These are phyloP conservation scores for Illadopsis cleaveri DNA, from an alignment of 2,113 vertebrate species.

Conservation along the genomic window DNA sequence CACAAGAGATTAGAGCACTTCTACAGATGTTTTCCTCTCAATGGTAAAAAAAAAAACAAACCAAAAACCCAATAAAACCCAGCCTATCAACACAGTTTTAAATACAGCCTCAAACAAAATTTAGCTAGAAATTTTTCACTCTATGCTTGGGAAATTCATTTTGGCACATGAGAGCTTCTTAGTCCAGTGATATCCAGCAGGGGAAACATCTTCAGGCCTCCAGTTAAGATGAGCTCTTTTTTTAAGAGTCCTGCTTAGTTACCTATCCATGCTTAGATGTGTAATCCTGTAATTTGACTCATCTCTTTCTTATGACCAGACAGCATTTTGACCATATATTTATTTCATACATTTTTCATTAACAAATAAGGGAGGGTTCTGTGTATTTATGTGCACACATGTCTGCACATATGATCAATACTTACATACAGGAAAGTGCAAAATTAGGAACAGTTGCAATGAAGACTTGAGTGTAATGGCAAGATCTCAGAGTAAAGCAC, in stretches of 20 bases:
- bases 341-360: background rate
- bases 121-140: background rate
- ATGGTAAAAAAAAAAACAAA: background rate
- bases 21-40: background rate
- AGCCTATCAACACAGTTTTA: background rate
- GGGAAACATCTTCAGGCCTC: background rate
- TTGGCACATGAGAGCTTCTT: background rate
- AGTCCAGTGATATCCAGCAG: background rate
- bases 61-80: background rate
- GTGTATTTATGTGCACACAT: background rate
- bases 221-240: background rate
- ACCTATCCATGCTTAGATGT: background rate
- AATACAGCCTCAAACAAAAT: background rate
- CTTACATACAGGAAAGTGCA: fast-evolving
- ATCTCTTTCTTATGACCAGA: background rate
- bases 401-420: background rate
- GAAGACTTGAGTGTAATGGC: background rate
- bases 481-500: background rate
- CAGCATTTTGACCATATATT: background rate
- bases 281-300: background rate
- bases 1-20: background rate
- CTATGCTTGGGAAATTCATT: background rate
- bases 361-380: background rate
- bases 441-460: background rate
- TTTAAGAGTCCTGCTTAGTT: background rate